phyloP scores from a whole-genome alignment of 1,140 invertebrate genomes.

The Cylas formicarius region DNA sequence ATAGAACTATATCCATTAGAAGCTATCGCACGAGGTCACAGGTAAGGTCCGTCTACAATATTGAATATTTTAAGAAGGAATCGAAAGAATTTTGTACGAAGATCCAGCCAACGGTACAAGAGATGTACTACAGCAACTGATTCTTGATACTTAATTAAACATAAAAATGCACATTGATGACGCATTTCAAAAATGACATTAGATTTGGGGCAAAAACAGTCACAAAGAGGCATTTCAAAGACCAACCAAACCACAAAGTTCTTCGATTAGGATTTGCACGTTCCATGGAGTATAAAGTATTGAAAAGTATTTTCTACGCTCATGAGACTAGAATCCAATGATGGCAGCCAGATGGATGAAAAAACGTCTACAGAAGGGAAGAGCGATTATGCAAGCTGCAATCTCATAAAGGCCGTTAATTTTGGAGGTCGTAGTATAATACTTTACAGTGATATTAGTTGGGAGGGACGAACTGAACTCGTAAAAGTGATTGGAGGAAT shows the following conservation, averaged over 20 bases:
- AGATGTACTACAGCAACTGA: slow-evolving; percentile 4
- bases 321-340: slow-evolving; percentile 10
- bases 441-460: slow-evolving; percentile 4
- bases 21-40: neutral
- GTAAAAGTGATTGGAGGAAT: slow-evolving; percentile 9
- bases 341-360: slow-evolving; percentile 2
- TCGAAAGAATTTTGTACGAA: neutral
- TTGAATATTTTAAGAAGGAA: slow-evolving; percentile 6
- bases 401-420: slow-evolving; percentile 4
- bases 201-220: neutral
- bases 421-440: slow-evolving; percentile 7
- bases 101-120: neutral
- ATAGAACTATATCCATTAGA: too few relatives aligned
- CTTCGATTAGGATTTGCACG: slow-evolving; percentile 8
- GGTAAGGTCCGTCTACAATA: neutral
- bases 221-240: slow-evolving; percentile 5
- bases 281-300: neutral
- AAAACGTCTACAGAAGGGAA: slow-evolving; percentile 5
- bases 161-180: slow-evolving; percentile 2
- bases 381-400: slow-evolving; percentile 7
- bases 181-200: slow-evolving; percentile 5
- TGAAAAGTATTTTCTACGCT: slow-evolving; percentile 5
- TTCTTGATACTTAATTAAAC: slow-evolving; percentile 3
- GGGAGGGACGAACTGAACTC: slow-evolving; percentile 5
- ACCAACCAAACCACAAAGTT: neutral